A percentile compares a stretch with the other conserved stretches of the same genome.
Evolutionary conservation across 1,140 invertebrate species (phyloP).

Genomic region (Rhizoglyphus robini): DNA sequence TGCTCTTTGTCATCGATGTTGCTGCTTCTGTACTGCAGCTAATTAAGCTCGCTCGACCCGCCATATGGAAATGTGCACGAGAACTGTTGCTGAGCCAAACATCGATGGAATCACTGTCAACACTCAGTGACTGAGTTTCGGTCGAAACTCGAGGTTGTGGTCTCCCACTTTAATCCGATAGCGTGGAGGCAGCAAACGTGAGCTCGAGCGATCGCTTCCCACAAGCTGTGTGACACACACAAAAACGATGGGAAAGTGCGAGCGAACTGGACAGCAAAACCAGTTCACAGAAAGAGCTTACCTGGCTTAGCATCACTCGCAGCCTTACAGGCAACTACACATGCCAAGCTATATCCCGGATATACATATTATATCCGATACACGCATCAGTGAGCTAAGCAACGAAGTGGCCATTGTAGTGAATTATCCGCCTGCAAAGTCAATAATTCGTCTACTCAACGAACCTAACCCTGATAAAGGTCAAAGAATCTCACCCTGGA

Average conservation of each 20-base stretch:
- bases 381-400: constrained; percentile 56
- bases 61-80: background rate
- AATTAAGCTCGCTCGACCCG: too few species aligned
- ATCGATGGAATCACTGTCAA: constrained; percentile 19
- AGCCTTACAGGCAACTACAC: constrained; percentile 83
- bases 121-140: too few species aligned
- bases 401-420: constrained; percentile 18
- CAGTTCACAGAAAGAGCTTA: constrained; percentile 43
- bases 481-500: constrained; percentile 54
- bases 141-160: constrained; percentile 22
- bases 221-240: constrained; percentile 58
- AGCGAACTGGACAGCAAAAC: constrained; percentile 52
- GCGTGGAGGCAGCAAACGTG: constrained; percentile 27
- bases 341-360: constrained; percentile 67
- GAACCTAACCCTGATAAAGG: constrained; percentile 43
- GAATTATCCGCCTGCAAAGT: constrained; percentile 23
- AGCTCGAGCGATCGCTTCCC: constrained; percentile 31
- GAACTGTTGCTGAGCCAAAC: background rate
- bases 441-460: constrained; percentile 29
- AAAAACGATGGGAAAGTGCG: constrained; percentile 46
- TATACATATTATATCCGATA: too few species aligned
- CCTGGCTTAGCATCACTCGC: constrained; percentile 48
- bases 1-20: too few species aligned
- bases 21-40: too few species aligned
- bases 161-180: constrained; percentile 24